These are phyloP conservation scores for Morinoia aosen DNA, from an alignment of 2,888 invertebrate species.

Conservation along the genomic window DNA sequence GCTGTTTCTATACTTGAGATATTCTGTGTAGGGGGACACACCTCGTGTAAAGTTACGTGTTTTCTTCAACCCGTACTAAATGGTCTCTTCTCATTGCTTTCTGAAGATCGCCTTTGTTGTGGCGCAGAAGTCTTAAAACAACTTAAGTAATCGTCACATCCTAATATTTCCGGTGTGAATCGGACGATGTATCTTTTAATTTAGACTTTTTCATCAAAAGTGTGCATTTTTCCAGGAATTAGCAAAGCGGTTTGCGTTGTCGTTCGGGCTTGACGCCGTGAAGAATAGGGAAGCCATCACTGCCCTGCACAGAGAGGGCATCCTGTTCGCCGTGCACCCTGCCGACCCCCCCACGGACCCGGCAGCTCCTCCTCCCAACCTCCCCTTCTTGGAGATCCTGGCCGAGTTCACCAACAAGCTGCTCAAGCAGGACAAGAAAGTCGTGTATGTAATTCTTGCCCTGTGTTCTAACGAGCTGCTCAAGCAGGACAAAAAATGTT, in stretches of 20 bases:
- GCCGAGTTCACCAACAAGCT: constrained; percentile 97
- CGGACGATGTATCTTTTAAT: no score
- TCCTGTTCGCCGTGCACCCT: constrained; percentile 86
- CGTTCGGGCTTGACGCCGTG: constrained; percentile 96
- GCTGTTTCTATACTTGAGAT: no score
- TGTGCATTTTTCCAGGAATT: constrained; percentile 79
- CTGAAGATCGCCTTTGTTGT: no score
- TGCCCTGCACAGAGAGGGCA: constrained; percentile 93
- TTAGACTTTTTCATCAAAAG: no score
- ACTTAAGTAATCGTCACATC: no score
- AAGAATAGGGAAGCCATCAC: constrained; percentile 97
- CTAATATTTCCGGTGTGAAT: no score
- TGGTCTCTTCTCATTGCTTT: no score
- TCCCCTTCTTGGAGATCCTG: constrained; percentile 94
- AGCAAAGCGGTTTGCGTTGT: constrained; percentile 95
- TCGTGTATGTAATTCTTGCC: constrained; percentile 77
- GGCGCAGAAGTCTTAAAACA: no score
- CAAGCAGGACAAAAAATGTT: constrained; percentile 72
- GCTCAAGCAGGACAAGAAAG: constrained; percentile 94
- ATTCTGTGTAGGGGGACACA: no score
- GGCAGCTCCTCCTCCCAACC: constrained; percentile 85
- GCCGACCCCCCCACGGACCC: constrained; percentile 82
- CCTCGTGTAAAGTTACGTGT: no score
- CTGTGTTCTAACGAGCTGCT: background rate
- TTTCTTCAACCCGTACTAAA: no score